phyloP scores from a whole-genome alignment of 2,797 vertebrate genomes.

The Mormyrops attenuatus region DNA sequence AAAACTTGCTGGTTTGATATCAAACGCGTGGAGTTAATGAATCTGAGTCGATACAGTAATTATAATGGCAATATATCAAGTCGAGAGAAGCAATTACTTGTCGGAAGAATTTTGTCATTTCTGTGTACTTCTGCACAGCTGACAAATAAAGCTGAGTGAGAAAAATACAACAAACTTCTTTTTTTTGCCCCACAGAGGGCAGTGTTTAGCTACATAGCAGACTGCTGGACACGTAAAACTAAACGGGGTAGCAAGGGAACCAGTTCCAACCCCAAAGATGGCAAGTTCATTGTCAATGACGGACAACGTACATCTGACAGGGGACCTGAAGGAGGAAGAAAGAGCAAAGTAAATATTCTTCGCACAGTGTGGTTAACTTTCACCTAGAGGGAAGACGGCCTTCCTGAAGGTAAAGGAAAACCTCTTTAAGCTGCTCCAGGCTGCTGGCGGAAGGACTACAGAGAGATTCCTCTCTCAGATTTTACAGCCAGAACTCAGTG shows the following conservation, averaged over 20 bases:
- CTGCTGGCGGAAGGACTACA: background rate
- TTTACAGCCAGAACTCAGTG: background rate
- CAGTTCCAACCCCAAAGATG: background rate
- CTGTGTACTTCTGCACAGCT: background rate
- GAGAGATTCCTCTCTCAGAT: background rate
- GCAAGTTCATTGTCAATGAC: background rate
- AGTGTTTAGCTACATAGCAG: constrained; percentile 32
- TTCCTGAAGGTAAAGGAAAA: background rate
- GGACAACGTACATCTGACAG: background rate
- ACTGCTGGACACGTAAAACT: background rate
- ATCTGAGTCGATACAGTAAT: background rate
- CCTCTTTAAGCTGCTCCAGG: background rate
- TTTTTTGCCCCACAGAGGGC: constrained; percentile 47
- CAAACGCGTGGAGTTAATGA: background rate
- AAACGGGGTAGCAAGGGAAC: background rate
- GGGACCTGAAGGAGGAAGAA: background rate
- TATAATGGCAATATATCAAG: background rate
- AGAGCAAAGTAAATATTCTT: background rate
- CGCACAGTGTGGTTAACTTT: background rate
- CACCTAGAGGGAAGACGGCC: background rate
- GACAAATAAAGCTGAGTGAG: background rate
- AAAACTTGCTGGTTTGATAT: background rate
- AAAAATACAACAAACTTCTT: constrained; percentile 7
- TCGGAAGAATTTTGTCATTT: background rate
- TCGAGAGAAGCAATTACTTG: background rate